Evolutionary conservation across 35 echinoderm and acorn worm species (phyloP), one percentile per base, ranked within the genome.

Genomic region (Apostichopus parvimensis): DNA sequence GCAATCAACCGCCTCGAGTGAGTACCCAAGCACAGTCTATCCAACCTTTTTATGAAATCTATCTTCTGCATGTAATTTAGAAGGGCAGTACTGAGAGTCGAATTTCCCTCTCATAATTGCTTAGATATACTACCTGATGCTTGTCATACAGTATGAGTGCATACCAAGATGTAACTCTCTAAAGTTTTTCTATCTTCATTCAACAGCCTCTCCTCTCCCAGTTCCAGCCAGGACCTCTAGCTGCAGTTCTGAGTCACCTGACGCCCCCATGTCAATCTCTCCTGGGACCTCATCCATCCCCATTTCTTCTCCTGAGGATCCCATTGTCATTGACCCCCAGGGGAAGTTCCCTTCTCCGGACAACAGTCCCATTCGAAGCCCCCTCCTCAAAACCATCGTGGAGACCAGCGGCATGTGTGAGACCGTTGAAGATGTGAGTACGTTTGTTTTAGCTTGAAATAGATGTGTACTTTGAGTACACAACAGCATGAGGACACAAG

Each of bases 221-320:
- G 97, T 99, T 68, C 97, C 97, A 54, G 93, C 90, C 79, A 77
- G 97, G 53, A 94, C 93, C 0, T 89, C 92, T 55, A 94, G 95
- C 61, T 96, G 90, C 66, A 87, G 87, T 60, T 95, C 97, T 21
- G 94, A 95, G 55, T 98, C 96, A 7, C 96, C 96, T 1, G 94
- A 92, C 9, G 78, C 91, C 4, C 92, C 94, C 83, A 86, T 95
- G 75, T 98, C 94, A 6, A 91, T 99, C 9, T 96, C 95, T 6
- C 95, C 95, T 5, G 91, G 94, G 28, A 94, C 95, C 17, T 95
- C 93, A 5, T 95, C 93, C 12, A 92, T 98, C 90, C 97, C 97
- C 54, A 96, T 99, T 25, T 99, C 97, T 12, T 99, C 97, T 18
- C 97, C 97, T 57, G 97, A 99, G 73, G 96, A 98, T 64, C 73